A percentile compares a stretch with the other conserved stretches of the same genome.
phyloP scores from a whole-genome alignment of 2,888 invertebrate genomes.

The Macropis europaea region DNA sequence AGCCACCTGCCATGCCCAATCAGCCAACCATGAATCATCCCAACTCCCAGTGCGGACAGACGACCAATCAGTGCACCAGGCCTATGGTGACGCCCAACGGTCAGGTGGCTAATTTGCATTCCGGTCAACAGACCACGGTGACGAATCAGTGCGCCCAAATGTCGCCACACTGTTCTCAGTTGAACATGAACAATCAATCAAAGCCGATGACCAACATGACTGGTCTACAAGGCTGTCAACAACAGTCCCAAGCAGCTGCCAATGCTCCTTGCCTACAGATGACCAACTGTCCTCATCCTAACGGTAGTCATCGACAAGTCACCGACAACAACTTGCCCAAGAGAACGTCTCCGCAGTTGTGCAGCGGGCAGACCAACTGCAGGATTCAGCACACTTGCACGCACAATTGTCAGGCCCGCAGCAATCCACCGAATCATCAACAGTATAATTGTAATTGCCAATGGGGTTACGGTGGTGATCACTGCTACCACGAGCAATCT shows the following conservation, averaged over 20 bases:
- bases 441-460: constrained; percentile 76
- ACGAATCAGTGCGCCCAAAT: constrained; percentile 79
- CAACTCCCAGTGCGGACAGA: constrained; percentile 60
- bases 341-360: constrained; percentile 66
- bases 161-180: constrained; percentile 64
- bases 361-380: constrained; percentile 64
- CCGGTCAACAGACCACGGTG: constrained; percentile 47
- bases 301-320: constrained; percentile 35
- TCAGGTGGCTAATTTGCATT: constrained; percentile 54
- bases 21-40: constrained; percentile 50
- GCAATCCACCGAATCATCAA: constrained; percentile 54
- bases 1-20: constrained; percentile 71
- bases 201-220: constrained; percentile 72
- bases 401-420: constrained; percentile 62
- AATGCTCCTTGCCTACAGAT: constrained; percentile 59
- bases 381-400: constrained; percentile 63
- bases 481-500: constrained; percentile 80
- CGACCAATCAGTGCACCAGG: constrained; percentile 77
- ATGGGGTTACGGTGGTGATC: constrained; percentile 81
- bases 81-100: constrained; percentile 54
- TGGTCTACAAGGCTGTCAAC: constrained; percentile 67
- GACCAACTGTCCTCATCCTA: constrained; percentile 62
- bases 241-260: constrained; percentile 53
- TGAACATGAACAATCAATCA: constrained; percentile 49
- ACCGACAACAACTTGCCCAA: constrained; percentile 47